Evolutionary conservation across 2,113 vertebrate genomes (phyloP).

Genomic region (Odontesthes bonariensis): DNA sequence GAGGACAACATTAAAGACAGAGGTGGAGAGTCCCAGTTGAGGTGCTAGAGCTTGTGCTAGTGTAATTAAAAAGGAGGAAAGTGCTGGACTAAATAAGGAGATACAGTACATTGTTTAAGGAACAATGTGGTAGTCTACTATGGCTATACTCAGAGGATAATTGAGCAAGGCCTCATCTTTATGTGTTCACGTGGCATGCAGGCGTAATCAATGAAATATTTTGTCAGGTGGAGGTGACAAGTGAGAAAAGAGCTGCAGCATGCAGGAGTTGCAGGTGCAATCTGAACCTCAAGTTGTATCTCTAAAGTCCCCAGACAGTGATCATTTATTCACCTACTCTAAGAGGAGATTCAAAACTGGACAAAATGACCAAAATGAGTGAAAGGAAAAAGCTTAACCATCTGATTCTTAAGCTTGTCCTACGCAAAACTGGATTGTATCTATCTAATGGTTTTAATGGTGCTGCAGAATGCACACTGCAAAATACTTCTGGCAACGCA

Average conservation of each 20-base stretch:
- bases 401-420: neutral
- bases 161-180: constrained; percentile 51
- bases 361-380: neutral
- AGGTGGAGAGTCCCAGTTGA: constrained; percentile 57
- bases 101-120: constrained; percentile 65
- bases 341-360: neutral
- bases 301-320: neutral
- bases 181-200: constrained; percentile 54
- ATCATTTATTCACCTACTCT: neutral
- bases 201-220: constrained; percentile 46
- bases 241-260: constrained; percentile 11
- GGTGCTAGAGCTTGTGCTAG: constrained; percentile 47
- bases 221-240: constrained; percentile 44
- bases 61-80: constrained; percentile 68
- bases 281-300: neutral
- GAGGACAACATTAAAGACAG: constrained; percentile 55
- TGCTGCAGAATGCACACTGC: neutral
- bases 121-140: constrained; percentile 54
- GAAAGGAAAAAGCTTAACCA: neutral
- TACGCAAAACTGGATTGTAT: too few species aligned
- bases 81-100: constrained; percentile 64
- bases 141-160: constrained; percentile 50
- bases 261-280: neutral
- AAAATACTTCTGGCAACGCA: neutral
- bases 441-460: too few species aligned